These are phyloP conservation scores for Habrosyne pyritoides DNA, from an alignment of 2,888 invertebrate genomes.

Conservation along the genomic window DNA sequence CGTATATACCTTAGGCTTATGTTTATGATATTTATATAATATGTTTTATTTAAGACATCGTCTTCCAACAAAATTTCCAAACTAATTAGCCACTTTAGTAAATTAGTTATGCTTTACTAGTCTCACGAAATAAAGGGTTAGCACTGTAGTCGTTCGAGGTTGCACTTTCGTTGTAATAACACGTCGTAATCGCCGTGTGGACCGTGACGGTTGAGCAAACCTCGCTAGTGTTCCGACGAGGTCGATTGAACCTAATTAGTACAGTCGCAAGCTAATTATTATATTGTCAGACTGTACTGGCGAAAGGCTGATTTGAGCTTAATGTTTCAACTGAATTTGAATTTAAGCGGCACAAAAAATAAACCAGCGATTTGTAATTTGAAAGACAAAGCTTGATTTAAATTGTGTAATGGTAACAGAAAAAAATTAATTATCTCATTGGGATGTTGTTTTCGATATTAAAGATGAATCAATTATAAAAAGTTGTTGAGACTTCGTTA, in stretches of 20 bases:
- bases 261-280: not conserved
- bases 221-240: slow-evolving; percentile 22
- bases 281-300: not conserved
- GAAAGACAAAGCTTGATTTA: too few relatives aligned
- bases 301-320: not conserved
- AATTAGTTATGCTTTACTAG: slow-evolving; percentile 24
- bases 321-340: not conserved
- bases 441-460: too few relatives aligned
- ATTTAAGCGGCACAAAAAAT: not conserved
- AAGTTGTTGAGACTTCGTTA: too few relatives aligned
- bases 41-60: not conserved
- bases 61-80: not conserved
- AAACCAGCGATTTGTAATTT: too few relatives aligned
- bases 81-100: slow-evolving; percentile 14
- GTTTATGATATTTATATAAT: too few relatives aligned
- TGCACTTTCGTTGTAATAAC: slow-evolving; percentile 63
- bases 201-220: slow-evolving; percentile 61
- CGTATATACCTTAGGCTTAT: too few relatives aligned
- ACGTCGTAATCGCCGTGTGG: slow-evolving; percentile 40
- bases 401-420: too few relatives aligned
- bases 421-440: too few relatives aligned
- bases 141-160: slow-evolving; percentile 46
- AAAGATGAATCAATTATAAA: too few relatives aligned
- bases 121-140: slow-evolving; percentile 39
- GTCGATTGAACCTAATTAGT: slow-evolving; percentile 25